Base-by-base conservation (phyloP, 30 jellyfish, hydroid and myxozoan genomes). In the Calvadosia cruxmelitensis region DNA sequence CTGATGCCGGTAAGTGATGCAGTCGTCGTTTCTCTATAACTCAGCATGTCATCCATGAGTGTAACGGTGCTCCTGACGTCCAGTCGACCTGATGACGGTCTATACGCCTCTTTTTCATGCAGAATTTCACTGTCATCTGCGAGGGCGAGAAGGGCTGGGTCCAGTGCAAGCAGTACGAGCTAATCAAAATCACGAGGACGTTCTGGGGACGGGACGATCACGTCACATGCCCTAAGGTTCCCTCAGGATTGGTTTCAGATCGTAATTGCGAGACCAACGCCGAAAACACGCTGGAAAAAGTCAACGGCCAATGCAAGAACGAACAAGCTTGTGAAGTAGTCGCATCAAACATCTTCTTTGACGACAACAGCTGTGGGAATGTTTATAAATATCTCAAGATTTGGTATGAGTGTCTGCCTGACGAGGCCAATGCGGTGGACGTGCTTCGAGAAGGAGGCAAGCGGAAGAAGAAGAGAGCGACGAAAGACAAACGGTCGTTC, bases 161-260 rank as follows among this genome's bases (percentile, higher is more conserved):
- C 20, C 97, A 93, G 33, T 93, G 99, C 87, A 93, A 93, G 61
- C 96, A 85, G 64, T 93, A 93, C 84, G 97, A 93, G 64, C 83
- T 80, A 52, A 86, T 93, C 89, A 80, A 80, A 69, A 70, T 84
- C 52, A 75, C 48, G 53, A 76, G 72, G 27, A 84, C 93, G 61
- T 93, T 75, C 86, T 93, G 99, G 99, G 99, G 99, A 53, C 92
- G 99, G 63, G 99, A 93, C 30, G 99, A 93, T 71, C 87, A 73
- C 27, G 73, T 82, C 27, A 93, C 99, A 5, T 93, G 99, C 68
- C 80, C 85, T 34, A 93, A 93, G 66, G 92, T 80, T 29, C 99
- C 99, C 61, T 92, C 96, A 3, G 99, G 99, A 31, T 81, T 93
- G 78, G 67, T 94, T 3, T 51, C 77, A 3, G 99, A 85, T 35